These are phyloP conservation scores for Acanthornis magna DNA, from an alignment of 2,797 vertebrate genomes.

Conservation along the genomic window DNA sequence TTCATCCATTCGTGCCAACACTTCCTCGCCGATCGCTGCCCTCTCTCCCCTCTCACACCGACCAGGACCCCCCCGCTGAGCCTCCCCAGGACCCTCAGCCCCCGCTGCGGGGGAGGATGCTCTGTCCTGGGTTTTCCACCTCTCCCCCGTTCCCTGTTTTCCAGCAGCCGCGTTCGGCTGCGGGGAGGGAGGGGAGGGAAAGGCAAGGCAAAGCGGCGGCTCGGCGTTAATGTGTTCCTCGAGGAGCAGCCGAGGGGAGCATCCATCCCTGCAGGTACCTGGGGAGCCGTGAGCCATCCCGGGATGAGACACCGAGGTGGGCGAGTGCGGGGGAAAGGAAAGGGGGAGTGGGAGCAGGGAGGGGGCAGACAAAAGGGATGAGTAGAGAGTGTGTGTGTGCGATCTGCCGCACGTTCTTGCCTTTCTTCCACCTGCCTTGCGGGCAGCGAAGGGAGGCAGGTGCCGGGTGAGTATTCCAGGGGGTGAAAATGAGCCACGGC, in stretches of 20 bases:
- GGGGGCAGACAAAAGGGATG: neutral
- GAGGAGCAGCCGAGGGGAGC: neutral
- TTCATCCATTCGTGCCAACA: rapidly evolving
- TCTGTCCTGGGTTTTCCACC: neutral
- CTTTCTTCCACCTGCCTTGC: neutral
- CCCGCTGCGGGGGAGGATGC: neutral
- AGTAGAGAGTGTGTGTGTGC: neutral
- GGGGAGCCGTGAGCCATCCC: neutral
- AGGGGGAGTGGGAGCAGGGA: neutral
- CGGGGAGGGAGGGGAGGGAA: neutral
- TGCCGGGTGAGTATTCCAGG: neutral
- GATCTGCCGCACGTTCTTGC: neutral
- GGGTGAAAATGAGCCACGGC: neutral
- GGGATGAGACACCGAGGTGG: neutral
- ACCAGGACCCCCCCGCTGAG: neutral
- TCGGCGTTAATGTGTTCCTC: neutral
- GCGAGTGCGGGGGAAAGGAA: neutral
- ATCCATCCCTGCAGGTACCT: neutral
- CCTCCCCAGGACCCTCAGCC: neutral
- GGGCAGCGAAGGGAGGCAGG: neutral
- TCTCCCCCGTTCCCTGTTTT: neutral
- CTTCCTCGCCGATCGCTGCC: rapidly evolving
- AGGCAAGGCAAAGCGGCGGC: neutral
- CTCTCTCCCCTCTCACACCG: neutral
- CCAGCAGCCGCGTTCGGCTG: neutral